Evolutionary conservation across 2,113 vertebrate genomes (phyloP).

Genomic region (Martes martes): DNA sequence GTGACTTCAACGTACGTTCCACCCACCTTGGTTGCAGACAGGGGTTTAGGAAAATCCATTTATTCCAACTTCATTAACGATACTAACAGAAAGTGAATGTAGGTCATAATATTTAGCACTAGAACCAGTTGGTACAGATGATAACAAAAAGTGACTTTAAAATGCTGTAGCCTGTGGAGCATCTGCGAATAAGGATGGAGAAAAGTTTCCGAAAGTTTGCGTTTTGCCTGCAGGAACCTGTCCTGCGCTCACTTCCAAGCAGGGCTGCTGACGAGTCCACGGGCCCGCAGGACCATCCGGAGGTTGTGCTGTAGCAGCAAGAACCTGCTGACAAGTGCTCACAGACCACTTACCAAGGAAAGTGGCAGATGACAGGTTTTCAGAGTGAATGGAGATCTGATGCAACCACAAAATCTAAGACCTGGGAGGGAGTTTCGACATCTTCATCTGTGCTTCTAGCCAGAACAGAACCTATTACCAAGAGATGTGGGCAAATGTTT

Average conservation of each 20-base stretch:
- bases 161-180: not conserved
- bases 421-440: not conserved
- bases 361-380: not conserved
- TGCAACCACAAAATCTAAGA: not conserved
- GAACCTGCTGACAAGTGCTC: not conserved
- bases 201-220: not conserved
- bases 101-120: too few species aligned
- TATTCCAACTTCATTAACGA: not conserved
- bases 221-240: not conserved
- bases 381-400: not conserved
- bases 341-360: accelerated
- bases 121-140: not conserved
- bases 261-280: not conserved
- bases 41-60: not conserved
- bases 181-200: not conserved
- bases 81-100: not conserved
- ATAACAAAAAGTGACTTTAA: not conserved
- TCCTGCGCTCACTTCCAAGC: not conserved
- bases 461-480: not conserved
- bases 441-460: not conserved
- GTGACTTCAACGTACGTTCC: not conserved
- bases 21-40: not conserved
- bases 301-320: not conserved
- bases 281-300: not conserved
- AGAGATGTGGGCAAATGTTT: not conserved